Evolutionary conservation across 2,113 vertebrate species (phyloP), one percentile per base, ranked within the genome.

Genomic region (Burhinus bistriatus): DNA sequence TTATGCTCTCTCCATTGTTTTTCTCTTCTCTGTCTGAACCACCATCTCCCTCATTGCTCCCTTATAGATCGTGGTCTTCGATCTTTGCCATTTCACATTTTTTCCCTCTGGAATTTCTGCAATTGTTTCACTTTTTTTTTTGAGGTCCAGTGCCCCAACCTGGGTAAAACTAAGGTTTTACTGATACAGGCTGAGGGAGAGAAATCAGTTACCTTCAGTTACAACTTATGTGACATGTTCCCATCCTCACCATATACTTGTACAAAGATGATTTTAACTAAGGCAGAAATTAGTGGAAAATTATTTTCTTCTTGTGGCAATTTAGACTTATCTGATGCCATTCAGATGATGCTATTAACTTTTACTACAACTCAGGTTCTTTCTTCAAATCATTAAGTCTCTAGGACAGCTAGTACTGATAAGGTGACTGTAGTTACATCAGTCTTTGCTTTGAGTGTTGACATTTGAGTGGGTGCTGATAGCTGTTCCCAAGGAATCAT

Each of bases 321-420:
- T 78, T 93, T 83, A 66, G 58, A 47, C 69, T 84, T 95, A 76
- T 84, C 68, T 76, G 59, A 29, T 20, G 13, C 49, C 52, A 78
- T 94, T 93, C 68, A 93, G 92, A 52, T 54, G 61, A 73, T 61
- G 64, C 62, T 83, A 52, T 89, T 92, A 92, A 89, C 47, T 92
- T 97, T 94, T 89, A 88, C 92, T 88, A 90, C 38, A 88, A 40
- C 51, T 94, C 61, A 65, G 1, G 0, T 89, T 90, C 69, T 71
- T 91, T 88, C 83, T 95, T 42, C 72, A 54, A 80, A 69, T 86
- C 25, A 12, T 72, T 91, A 87, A 93, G 86, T 94, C 78, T 78
- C 61, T 61, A 86, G 93, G 79, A 38, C 87, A 89, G 73, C 36
- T 79, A 73, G 65, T 62, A 47, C 72, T 82, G 93, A 95, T 97